Evolutionary conservation across 2,888 invertebrate genomes (phyloP).

Genomic region (Tetrapedia diversipes): DNA sequence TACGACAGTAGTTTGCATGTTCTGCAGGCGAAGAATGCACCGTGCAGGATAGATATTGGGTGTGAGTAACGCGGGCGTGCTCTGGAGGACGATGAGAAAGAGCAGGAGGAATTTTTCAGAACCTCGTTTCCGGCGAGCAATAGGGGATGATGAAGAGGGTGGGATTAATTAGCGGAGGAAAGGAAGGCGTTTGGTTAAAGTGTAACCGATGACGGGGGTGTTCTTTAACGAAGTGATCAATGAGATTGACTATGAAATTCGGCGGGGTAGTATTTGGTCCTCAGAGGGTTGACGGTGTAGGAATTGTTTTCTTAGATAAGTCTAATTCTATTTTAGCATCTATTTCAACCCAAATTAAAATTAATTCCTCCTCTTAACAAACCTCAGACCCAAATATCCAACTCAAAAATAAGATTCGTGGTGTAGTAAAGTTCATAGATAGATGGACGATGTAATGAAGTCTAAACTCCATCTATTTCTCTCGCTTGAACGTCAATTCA

Average conservation of each 20-base stretch:
- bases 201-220: neutral
- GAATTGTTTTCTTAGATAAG: too few relatives aligned
- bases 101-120: neutral
- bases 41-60: constrained; percentile 21
- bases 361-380: too few relatives aligned
- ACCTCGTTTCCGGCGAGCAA: neutral
- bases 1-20: constrained; percentile 11
- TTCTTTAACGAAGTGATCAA: neutral
- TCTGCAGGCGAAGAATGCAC: constrained; percentile 4
- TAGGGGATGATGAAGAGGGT: neutral
- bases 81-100: neutral
- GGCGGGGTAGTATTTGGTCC: too few relatives aligned
- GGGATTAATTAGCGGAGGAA: neutral
- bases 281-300: too few relatives aligned
- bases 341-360: too few relatives aligned
- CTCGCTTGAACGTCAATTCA: too few relatives aligned
- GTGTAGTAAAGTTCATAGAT: too few relatives aligned
- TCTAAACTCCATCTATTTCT: too few relatives aligned
- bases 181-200: neutral
- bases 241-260: neutral
- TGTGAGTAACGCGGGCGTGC: constrained; percentile 19
- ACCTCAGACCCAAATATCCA: too few relatives aligned
- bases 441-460: too few relatives aligned
- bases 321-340: too few relatives aligned
- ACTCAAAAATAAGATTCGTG: too few relatives aligned